Evolutionary conservation across 2,888 invertebrate species (phyloP), one percentile per base, ranked within the genome.

Genomic region (Sarcophaga caerulescens): DNA sequence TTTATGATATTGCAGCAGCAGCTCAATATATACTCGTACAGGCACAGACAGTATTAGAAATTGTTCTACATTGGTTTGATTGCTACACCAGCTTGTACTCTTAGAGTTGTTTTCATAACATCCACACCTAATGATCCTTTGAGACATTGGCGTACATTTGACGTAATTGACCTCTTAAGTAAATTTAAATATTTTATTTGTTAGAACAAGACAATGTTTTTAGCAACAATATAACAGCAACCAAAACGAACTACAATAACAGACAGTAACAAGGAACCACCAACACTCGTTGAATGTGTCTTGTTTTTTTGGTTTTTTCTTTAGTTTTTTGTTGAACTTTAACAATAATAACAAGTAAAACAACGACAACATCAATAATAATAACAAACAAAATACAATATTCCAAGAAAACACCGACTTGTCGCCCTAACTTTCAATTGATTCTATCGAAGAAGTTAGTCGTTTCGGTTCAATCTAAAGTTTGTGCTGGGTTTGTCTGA

Each of bases 91-190:
- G 8, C 35, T 35, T 10, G 35, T 35, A 10, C 10, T 35, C 35
- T 10, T 35, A 35, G 35, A 35, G 8, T 35, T 10, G 10, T 35
- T 81, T 78, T 57, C 8, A 65, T 45, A 78, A 85, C 83, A 85
- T 80, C 86, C 86, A 74, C 87, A 78, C 82, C 80, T 44, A 79
- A 74, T 80, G 84, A 77, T 71, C 81, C 62, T 75, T 62, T 35
- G 0, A 66, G 81, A 81, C 76, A 80, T 59, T 47, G 11, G 35
- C n/a, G 80, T 69, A 77, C 77, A 86, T 74, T 86, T 86, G 83
- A 63, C 77, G 80, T 77, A 86, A 86, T 78, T 14, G 83, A 80
- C 83, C 77, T 83, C 45, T 63, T 25, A 25, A 70, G 65, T 65
- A 70, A 62, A 52, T 65, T 75, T 65, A 75, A 75, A 75, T 65